Evolutionary conservation across 1,140 invertebrate species (phyloP), one percentile per base, ranked within the genome.

Genomic region (Drosophila watanabei): DNA sequence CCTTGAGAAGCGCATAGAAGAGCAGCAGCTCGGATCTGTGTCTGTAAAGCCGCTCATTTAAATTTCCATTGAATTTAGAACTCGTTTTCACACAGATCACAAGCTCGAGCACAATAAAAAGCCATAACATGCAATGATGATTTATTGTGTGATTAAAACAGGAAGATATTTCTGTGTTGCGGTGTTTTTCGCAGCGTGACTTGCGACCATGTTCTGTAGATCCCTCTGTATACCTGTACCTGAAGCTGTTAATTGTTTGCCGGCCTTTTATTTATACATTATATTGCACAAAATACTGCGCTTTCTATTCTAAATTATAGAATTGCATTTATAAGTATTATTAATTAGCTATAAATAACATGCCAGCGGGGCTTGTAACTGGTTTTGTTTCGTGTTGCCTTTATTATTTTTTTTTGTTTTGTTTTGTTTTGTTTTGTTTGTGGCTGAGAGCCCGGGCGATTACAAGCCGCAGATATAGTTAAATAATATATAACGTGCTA

Each of bases 341-440:
- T 89, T 89, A 89, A 89, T 90, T 90, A 89, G 86, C 86, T 82
- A 86, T 90, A 89, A 89, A 89, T 86, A 89, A 90, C 82, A 90
- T 70, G 82, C 20, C 41, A 45, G 46, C 43, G 64, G 75, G 64
- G 75, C 64, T 63, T 80, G 80, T 87, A 80, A 88, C 80, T 68
- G 84, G 83, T 84, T n/a, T n/a, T n/a, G n/a, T n/a, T 84, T 76
- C 39, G 54, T 39, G n/a, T 57, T 5, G 33, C 24, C 24, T 24
- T 24, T 24, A 2, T 24, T 24, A n/a, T n/a, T 24, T 24, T 3
- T 24, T 24, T 24, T 68, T 32, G 28, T 58, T 20, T n/a, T n/a
- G n/a, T n/a, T n/a, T 45, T 52, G n/a, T 56, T 32, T 7, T 52
- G 30, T 52, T 49, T 52, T 52, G 16, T 59, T 62, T 45, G 37